Evolutionary conservation across 2,888 invertebrate species (phyloP).

Genomic region (Aproaerema taeniolella): DNA sequence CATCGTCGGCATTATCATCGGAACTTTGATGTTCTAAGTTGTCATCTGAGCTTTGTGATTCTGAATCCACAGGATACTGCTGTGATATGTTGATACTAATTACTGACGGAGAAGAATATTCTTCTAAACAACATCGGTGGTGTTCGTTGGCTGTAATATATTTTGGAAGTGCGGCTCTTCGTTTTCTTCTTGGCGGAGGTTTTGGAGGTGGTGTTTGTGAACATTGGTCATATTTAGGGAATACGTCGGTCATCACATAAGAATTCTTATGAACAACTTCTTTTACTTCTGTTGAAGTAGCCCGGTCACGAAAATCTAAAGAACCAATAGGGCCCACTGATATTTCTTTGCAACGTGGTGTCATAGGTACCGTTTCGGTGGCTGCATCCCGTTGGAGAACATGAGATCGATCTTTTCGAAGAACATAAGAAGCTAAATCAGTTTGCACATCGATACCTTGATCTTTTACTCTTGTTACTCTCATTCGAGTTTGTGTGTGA

Average conservation of each 20-base stretch:
- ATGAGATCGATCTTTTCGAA: constrained; percentile 42
- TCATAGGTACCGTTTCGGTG: constrained; percentile 61
- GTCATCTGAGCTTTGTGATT: constrained; percentile 70
- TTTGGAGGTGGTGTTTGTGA: constrained; percentile 53
- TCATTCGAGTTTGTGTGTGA: constrained; percentile 77
- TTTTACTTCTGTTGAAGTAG: constrained; percentile 49
- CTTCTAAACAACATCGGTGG: constrained; percentile 26
- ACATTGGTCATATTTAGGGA: constrained; percentile 36
- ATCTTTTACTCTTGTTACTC: constrained; percentile 75
- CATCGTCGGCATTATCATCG: constrained; percentile 22
- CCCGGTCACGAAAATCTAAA: constrained; percentile 43
- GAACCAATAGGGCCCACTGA: constrained; percentile 56
- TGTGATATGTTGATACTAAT: constrained; percentile 80
- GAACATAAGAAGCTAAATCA: constrained; percentile 64
- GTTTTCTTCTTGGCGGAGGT: constrained; percentile 54
- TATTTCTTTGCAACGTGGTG: constrained; percentile 67
- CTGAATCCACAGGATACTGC: constrained; percentile 61
- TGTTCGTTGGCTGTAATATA: constrained; percentile 29
- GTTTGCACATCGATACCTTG: constrained; percentile 72
- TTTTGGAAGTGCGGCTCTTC: constrained; percentile 30
- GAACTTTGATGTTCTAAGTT: constrained; percentile 61
- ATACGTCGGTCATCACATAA: constrained; percentile 55
- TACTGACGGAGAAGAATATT: constrained; percentile 55
- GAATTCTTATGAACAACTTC: constrained; percentile 45
- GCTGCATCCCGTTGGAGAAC: constrained; percentile 46